Conservation (phyloP, 2,797 vertebrate species). For the Manis javanica region DNA sequence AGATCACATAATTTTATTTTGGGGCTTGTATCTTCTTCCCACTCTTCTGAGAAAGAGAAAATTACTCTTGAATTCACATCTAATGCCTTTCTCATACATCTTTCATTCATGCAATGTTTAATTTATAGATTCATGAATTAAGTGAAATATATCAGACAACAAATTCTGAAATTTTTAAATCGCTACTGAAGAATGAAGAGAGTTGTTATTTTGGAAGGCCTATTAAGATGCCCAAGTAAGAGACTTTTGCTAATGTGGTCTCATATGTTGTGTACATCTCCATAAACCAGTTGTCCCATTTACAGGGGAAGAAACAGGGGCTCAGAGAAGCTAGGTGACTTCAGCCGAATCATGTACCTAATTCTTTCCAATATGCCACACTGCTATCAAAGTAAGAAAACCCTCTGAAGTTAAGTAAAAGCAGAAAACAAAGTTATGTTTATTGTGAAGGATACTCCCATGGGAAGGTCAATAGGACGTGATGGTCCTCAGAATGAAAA, state of each 20-base stretch:
- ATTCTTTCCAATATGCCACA: background rate
- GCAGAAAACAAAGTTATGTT: background rate
- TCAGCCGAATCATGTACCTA: background rate
- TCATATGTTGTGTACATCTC: fast-evolving
- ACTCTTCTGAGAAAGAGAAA: background rate
- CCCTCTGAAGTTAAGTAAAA: background rate
- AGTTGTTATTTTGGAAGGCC: background rate
- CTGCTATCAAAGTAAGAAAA: background rate
- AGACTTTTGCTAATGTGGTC: background rate
- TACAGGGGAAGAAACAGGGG: no score
- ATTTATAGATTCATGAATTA: background rate
- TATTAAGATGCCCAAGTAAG: no score
- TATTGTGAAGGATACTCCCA: background rate
- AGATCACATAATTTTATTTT: no score
- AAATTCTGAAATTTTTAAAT: background rate
- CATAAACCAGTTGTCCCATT: fast-evolving
- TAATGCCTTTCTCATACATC: background rate
- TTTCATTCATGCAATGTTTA: background rate
- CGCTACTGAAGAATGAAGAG: background rate
- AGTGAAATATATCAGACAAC: background rate
- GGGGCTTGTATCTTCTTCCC: background rate
- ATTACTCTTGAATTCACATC: background rate
- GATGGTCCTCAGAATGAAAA: fast-evolving
- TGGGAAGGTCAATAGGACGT: fast-evolving
- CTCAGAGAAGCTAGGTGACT: background rate